A percentile compares a stretch with the other conserved stretches of the same genome.
These are phyloP conservation scores for Drosophila burlai DNA, from an alignment of 1,140 invertebrate species.

Conservation along the genomic window DNA sequence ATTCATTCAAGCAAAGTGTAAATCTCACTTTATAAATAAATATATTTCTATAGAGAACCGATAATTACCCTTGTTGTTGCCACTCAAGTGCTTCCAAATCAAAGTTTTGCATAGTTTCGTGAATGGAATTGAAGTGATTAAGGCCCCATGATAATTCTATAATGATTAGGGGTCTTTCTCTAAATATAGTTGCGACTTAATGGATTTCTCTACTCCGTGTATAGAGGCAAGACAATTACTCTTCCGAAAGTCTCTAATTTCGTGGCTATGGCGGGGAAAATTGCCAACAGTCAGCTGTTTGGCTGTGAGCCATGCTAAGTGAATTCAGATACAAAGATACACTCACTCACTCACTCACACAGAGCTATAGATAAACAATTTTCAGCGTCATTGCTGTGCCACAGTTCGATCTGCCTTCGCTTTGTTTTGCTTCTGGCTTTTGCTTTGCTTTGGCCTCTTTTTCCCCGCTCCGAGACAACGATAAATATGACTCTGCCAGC, in stretches of 20 bases:
- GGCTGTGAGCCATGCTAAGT: conserved; percentile 34
- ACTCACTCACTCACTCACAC: neutral
- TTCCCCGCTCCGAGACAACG: conserved; percentile 9
- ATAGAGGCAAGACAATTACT: conserved; percentile 9
- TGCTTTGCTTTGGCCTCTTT: conserved; percentile 37
- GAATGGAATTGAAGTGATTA: conserved; percentile 4
- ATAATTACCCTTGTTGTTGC: neutral
- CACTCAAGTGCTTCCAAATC: neutral
- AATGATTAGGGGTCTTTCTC: neutral
- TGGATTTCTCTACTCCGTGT: neutral
- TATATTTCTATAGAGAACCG: too few species aligned
- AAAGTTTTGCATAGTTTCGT: conserved; percentile 9
- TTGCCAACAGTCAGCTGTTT: conserved; percentile 45
- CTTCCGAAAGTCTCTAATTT: neutral
- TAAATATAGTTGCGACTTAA: neutral
- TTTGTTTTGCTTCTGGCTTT: conserved; percentile 17
- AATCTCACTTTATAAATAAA: neutral
- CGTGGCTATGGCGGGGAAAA: too few species aligned
- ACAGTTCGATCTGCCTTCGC: conserved; percentile 8
- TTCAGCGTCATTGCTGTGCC: conserved; percentile 25
- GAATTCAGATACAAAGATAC: conserved; percentile 23
- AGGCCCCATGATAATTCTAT: neutral
- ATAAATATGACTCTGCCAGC: conserved; percentile 46
- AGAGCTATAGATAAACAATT: conserved; percentile 16
- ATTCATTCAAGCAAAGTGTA: too few species aligned